These are phyloP conservation scores for Steatocranus sp. DNA, from an alignment of 2,797 vertebrate species.

Conservation along the genomic window DNA sequence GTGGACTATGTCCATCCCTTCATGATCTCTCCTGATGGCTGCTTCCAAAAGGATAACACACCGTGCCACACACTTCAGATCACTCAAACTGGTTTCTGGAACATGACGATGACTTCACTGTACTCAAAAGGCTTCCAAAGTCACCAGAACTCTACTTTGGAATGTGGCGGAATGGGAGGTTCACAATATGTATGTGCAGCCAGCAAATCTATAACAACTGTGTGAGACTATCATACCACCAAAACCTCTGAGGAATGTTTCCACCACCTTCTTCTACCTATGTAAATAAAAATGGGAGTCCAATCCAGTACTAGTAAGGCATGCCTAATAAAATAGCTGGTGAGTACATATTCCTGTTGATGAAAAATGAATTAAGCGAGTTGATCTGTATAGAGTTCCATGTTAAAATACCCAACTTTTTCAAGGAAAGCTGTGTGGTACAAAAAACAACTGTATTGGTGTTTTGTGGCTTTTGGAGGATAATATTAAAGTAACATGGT, in stretches of 20 bases:
- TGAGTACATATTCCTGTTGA: background rate
- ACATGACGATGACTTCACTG: background rate
- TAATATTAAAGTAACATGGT: background rate
- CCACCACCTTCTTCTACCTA: background rate
- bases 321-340: background rate
- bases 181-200: background rate
- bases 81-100: background rate
- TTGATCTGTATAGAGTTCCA: background rate
- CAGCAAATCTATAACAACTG: background rate
- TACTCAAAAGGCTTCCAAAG: background rate
- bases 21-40: background rate
- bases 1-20: background rate
- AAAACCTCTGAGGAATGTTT: background rate
- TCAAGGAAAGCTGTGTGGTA: background rate
- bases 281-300: background rate
- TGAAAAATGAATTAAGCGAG: background rate
- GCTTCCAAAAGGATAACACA: background rate
- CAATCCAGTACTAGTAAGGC: background rate
- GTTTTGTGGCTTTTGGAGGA: background rate
- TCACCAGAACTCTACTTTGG: background rate
- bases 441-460: background rate
- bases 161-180: background rate
- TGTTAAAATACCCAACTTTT: background rate
- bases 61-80: background rate
- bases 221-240: background rate